phyloP scores from a whole-genome alignment of 1,140 invertebrate genomes.

The Diuraphis noxia region DNA sequence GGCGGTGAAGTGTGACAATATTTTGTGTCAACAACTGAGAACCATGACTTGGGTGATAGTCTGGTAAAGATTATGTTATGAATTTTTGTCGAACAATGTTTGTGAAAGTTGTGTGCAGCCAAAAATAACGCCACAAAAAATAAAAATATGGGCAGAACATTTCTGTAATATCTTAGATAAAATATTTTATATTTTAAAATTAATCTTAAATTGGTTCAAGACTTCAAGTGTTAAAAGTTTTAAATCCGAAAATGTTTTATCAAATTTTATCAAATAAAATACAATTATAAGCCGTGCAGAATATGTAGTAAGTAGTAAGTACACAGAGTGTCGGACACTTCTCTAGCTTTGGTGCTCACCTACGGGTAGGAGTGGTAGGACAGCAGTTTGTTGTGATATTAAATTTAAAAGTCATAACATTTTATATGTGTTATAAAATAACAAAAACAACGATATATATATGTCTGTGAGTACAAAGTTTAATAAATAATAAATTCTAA shows the following conservation, averaged over 20 bases:
- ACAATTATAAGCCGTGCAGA: background rate
- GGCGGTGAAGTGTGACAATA: slow-evolving; percentile 35
- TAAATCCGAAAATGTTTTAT: background rate
- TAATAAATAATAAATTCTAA: background rate
- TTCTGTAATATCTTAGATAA: background rate
- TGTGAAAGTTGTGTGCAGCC: background rate
- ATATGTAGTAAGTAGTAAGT: too few species aligned
- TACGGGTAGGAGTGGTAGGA: background rate
- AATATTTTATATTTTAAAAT: background rate
- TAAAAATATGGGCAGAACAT: background rate
- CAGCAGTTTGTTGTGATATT: background rate
- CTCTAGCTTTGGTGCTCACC: background rate
- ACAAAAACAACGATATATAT: background rate
- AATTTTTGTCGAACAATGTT: background rate
- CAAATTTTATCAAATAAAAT: background rate
- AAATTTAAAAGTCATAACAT: background rate
- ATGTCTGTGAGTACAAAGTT: background rate
- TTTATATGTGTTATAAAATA: background rate
- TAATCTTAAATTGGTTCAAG: background rate
- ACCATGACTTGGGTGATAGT: slow-evolving; percentile 1
- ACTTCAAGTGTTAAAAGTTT: background rate
- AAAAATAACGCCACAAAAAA: background rate
- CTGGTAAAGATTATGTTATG: slow-evolving; percentile 4
- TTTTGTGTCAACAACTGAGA: slow-evolving; percentile 29
- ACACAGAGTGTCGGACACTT: background rate